Evolutionary conservation across 2,888 invertebrate genomes (phyloP), one percentile per base, ranked within the genome.

Genomic region (Lepidonotus clava): DNA sequence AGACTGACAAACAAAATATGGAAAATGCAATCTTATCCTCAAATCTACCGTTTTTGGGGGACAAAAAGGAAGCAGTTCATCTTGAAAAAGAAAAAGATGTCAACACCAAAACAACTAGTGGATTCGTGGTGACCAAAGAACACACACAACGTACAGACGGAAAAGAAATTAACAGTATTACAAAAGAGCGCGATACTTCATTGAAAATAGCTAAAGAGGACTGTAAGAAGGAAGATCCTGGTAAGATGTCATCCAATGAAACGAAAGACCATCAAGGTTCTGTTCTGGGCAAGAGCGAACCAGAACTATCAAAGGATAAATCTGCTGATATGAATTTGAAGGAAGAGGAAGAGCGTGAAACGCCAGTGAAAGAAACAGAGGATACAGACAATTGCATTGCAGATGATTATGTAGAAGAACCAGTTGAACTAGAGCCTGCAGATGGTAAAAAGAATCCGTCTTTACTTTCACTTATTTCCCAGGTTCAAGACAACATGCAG

Each of bases 381-480:
- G 46, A 80, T 1, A 41, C n/a, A 51, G 8, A 21, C 51, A 51
- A 14, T 14, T 11, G 21, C 51, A n/a, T n/a, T n/a, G n/a, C n/a
- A n/a, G 38, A 36, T 76, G n/a, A 71, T 71, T 71, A 32, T 71
- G 76, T 36, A 34, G 76, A 76, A n/a, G 21, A 76, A 38, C 76
- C 76, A 38, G 38, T 40, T 6, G 38, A 76, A 40, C 21, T 51
- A 34, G 8, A 21, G 18, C 46, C n/a, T 46, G 80, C 46, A 32
- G 80, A 80, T 80, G 71, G 21, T 2, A 71, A 34, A 21, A 71
- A 71, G 71, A 71, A 71, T 21, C 36, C 11, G 5, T 21, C 71
- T 21, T 38, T 71, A 5, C n/a, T 71, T n/a, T 71, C 71, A 1
- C 36, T 71, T 32, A 71, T 71, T 14, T 36, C 71, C 4, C 71